These are phyloP conservation scores for Madoqua kirkii DNA, from an alignment of 2,113 vertebrate species.

Conservation along the genomic window DNA sequence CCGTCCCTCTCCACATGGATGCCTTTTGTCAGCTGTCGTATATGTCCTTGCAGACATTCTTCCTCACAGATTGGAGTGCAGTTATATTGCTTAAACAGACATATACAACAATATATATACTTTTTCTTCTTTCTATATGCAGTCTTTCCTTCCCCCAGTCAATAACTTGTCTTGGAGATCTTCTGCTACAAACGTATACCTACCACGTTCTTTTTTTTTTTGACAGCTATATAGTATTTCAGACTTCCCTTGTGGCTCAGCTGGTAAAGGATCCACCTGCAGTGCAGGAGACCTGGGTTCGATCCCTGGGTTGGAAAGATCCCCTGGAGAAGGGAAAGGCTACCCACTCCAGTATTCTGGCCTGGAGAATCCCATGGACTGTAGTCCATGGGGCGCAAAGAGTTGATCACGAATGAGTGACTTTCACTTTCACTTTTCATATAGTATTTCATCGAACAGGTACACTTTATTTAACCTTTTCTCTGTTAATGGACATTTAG, in stretches of 20 bases:
- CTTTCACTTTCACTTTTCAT: not conserved
- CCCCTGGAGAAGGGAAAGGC: not conserved
- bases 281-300: not conserved
- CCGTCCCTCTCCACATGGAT: not conserved
- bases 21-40: not conserved
- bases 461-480: not conserved
- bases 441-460: not conserved
- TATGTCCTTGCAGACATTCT: not conserved
- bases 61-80: not conserved
- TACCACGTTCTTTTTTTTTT: not conserved
- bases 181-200: not conserved
- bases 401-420: fast-evolving
- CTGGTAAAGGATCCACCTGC: not conserved
- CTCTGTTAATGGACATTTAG: not conserved
- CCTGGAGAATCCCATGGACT: not conserved
- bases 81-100: not conserved
- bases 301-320: not conserved
- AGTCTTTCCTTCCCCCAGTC: not conserved
- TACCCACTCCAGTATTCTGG: not conserved
- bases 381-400: not conserved
- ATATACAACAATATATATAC: not conserved
- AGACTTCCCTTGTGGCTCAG: not conserved
- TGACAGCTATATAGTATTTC: not conserved
- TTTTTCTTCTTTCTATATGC: not conserved
- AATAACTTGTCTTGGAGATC: not conserved